Base-by-base conservation (phyloP, 2,797 vertebrate species). In the Enteromius treurensis region DNA sequence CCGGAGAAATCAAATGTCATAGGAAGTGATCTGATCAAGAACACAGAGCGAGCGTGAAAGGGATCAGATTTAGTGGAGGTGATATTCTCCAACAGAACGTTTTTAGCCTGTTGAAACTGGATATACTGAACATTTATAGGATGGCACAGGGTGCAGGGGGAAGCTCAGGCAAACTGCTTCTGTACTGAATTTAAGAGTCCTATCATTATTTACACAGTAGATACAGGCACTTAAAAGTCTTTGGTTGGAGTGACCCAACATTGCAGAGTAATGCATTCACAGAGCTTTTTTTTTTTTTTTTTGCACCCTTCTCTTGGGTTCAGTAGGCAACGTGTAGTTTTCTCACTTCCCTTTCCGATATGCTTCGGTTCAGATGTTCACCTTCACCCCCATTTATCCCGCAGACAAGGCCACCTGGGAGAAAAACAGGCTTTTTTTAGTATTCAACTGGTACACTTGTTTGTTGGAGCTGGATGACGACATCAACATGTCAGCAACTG, bases 221-320 rank as follows among this genome's bases (percentile, higher is more conserved):
- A 97, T 96, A 97, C 97, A 99, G 98, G 98, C 98, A 99, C 98
- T 99, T 99, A 94, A 97, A 96, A 94, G 97, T 99, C 98, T 99
- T 99, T 99, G 98, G 98, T 97, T 98, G 98, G 97, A 97, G 93
- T 96, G 95, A 96, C 95, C 98, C 97, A 98, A 99, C 98, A 90
- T 96, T 96, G 95, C 95, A 95, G 95, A 95, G 90, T 94, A 95
- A 94, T 92, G 94, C 95, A 95, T 97, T 96, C 95, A 95, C 94
- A 96, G 93, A 95, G 95, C 92, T 91, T 86, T 37, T 68, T 86
- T 92, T 85, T 92, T 42, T n/a, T 49, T 75, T 75, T 74, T 64
- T 64, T 92, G 94, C 95, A 94, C 94, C 95, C 95, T 91, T 89
- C 86, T 93, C 93, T 93, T 92, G 92, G 95, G 93, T 93, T 95